Percentiles rank a stretch among this genome's conserved stretches.
Evolutionary conservation across 2,888 invertebrate species (phyloP).

Genomic region (Ferdinandea cuprea): DNA sequence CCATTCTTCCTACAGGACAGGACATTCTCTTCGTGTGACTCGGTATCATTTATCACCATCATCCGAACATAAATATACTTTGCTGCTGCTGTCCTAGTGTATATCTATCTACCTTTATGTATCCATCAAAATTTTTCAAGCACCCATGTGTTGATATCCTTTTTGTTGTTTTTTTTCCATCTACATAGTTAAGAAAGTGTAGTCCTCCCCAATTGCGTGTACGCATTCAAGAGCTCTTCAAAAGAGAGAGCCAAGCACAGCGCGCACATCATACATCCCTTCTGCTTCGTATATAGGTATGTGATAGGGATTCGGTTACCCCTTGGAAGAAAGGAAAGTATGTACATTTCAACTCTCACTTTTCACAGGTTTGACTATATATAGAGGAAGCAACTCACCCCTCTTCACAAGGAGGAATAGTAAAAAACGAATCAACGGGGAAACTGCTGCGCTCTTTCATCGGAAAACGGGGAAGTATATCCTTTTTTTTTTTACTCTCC

Average conservation of each 20-base stretch:
- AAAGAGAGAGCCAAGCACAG: slow-evolving; percentile 40
- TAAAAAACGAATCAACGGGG: slow-evolving; percentile 26
- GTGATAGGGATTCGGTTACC: neutral
- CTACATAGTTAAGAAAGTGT: slow-evolving; percentile 24
- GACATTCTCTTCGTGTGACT: neutral
- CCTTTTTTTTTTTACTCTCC: slow-evolving; percentile 45
- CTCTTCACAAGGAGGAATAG: neutral
- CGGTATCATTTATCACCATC: slow-evolving; percentile 61
- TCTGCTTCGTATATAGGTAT: neutral
- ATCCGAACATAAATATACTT: slow-evolving; percentile 36
- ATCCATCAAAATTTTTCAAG: slow-evolving; percentile 59
- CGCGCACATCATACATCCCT: slow-evolving; percentile 43
- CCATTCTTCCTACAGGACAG: neutral
- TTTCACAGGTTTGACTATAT: slow-evolving; percentile 38
- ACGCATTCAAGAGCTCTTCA: slow-evolving; percentile 65
- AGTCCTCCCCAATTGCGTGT: slow-evolving; percentile 65
- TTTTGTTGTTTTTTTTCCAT: slow-evolving; percentile 21
- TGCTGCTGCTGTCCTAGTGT: slow-evolving; percentile 30
- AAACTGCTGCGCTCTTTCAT: slow-evolving; percentile 42
- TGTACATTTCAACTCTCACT: slow-evolving; percentile 61
- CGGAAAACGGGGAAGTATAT: slow-evolving; percentile 3
- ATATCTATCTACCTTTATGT: slow-evolving; percentile 57
- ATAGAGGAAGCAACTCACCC: slow-evolving; percentile 18
- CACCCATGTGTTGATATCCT: slow-evolving; percentile 74
- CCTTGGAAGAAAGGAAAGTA: slow-evolving; percentile 42